phyloP scores from a whole-genome alignment of 2,113 vertebrate genomes.

The Megaleporinus macrocephalus region DNA sequence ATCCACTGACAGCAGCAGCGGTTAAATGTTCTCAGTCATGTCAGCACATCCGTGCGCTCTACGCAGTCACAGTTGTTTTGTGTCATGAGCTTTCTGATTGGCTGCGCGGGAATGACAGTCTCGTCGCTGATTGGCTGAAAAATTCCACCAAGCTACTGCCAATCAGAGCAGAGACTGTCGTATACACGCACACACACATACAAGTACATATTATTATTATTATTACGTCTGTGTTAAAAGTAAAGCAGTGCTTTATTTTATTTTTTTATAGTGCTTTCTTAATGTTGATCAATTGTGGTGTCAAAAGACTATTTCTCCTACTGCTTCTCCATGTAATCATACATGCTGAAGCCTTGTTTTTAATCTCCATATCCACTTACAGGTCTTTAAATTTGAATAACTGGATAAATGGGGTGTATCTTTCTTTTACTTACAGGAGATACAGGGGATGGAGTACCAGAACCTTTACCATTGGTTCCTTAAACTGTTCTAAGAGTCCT shows the following conservation, averaged over 20 bases:
- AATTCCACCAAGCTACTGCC: not conserved
- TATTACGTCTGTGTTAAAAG: too few species aligned
- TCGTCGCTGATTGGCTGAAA: not conserved
- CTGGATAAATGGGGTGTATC: not conserved
- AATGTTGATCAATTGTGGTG: too few species aligned
- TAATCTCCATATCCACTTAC: not conserved
- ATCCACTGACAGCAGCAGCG: not conserved
- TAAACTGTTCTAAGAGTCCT: too few species aligned
- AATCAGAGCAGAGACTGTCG: not conserved
- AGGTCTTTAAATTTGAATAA: not conserved
- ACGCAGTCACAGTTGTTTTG: not conserved
- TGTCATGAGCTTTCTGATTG: constrained; percentile 5
- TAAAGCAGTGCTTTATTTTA: too few species aligned
- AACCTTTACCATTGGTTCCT: too few species aligned
- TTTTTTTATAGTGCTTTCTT: too few species aligned
- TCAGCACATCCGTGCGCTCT: too few species aligned
- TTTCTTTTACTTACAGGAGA: too few species aligned
- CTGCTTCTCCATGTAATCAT: too few species aligned
- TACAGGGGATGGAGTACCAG: not conserved
- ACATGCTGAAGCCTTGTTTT: not conserved
- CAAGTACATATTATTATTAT: too few species aligned
- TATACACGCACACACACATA: too few species aligned
- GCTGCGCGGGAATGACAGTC: not conserved
- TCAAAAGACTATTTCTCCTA: too few species aligned
- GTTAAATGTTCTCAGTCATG: not conserved